Evolutionary conservation across 2,888 invertebrate genomes (phyloP), one percentile per base, ranked within the genome.

Genomic region (Drosophila anomelani): DNA sequence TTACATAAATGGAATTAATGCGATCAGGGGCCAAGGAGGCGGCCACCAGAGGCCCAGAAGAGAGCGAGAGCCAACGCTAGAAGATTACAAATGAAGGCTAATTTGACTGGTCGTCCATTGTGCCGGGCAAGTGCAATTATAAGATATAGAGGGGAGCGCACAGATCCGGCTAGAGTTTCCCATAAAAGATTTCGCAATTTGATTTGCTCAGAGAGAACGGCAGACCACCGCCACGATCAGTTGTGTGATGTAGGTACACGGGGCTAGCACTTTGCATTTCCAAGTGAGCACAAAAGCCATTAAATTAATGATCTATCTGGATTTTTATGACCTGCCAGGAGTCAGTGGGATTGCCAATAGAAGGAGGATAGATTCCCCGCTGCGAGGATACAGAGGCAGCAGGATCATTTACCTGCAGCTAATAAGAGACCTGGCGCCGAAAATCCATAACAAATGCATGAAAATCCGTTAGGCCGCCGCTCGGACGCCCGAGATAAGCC

Each of bases 1-100:
- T 87, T 89, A 87, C 87, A 87, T 87, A 87, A 87, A 89, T 77
- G 86, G 75, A 89, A 89, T 87, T 79, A 89, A 90, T 86, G 86
- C 86, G 77, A 76, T 69, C 71, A 47, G n/a, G 49, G 36, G 20
- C 51, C 34, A 17, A 29, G 51, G 39, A 36, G 57, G 68, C 58
- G 55, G 39, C 17, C 41, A 34, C 41, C 23, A 17, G 26, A 15
- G 23, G 5, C 20, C 13, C 44, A 15, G 15, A 26, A 26, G 46
- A 46, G 20, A 46, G 46, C 29, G 41, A 23, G 23, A 17, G 36
- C 67, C 69, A 57, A 32, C 58, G 69, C 78, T 68, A 73, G 75
- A 71, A 76, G 70, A 79, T 85, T 75, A 71, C 80, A 89, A 88
- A 90, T 82, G 77, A 72, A 70, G 83, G 72, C 90, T 87, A 90